Conservation (phyloP, 2,113 vertebrate species). For the Typhlomys cinereus region DNA sequence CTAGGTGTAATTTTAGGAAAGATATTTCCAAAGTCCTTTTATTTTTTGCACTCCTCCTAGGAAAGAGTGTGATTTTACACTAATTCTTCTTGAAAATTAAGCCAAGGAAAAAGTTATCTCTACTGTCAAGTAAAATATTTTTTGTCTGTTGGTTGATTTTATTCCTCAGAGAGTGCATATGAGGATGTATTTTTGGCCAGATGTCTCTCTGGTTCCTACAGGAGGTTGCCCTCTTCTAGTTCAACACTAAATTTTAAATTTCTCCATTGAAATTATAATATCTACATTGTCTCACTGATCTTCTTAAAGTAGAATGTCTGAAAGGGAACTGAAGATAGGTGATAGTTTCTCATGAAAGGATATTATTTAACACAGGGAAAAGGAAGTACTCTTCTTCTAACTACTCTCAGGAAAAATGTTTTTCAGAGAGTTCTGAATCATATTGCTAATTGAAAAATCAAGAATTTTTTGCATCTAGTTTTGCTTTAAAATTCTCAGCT, state of each 20-base stretch:
- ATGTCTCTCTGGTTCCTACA: neutral
- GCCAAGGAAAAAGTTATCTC: neutral
- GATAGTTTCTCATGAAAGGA: neutral
- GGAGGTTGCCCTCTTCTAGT: neutral
- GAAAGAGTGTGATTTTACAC: neutral
- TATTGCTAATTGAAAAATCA: neutral
- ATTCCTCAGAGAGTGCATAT: neutral
- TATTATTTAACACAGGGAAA: neutral
- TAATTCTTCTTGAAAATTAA: neutral
- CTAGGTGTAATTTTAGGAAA: neutral
- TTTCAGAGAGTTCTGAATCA: neutral
- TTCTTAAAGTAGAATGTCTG: neutral
- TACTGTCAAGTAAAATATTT: neutral
- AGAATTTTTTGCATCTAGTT: neutral
- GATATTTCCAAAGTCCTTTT: neutral
- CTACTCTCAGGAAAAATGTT: neutral
- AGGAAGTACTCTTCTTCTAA: neutral
- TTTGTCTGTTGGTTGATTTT: conserved; percentile 19
- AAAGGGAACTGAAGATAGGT: conserved; percentile 27
- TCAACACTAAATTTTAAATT: neutral
- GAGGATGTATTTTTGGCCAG: conserved; percentile 8
- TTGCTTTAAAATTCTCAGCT: neutral
- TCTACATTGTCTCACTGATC: neutral
- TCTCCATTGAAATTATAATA: neutral
- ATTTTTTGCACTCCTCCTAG: neutral